Base-by-base conservation (phyloP, 2,797 vertebrate genomes). In the Hafferia zeledoni region DNA sequence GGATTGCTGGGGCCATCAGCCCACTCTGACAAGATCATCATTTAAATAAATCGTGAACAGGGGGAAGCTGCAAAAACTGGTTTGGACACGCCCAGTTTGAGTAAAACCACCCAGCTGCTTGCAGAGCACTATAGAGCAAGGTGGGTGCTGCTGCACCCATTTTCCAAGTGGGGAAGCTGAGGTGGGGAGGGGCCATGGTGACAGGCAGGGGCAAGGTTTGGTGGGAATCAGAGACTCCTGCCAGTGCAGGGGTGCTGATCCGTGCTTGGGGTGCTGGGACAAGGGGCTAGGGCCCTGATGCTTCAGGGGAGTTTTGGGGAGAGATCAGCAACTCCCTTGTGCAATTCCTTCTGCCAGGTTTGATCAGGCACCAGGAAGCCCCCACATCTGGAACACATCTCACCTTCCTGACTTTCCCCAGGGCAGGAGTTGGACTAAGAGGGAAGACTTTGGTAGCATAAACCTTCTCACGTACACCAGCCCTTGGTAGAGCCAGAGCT, bases 141-240 rank as follows among this genome's bases (percentile, higher is more conserved):
- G 22, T 28, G 49, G 17, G 35, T 18, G 17, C 76, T 75, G 24
- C 77, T 65, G 80, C 11, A 6, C 5, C 7, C 24, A 1, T 44
- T 84, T 68, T 82, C 44, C 39, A 46, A 11, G 17, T 17, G 20
- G 64, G 60, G 71, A 95, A 95, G 95, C 71, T 74, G 93, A 87
- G 90, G 57, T 69, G 74, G 43, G 0, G 0, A 92, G 56, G 8
- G n/a, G 12, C 28, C 5, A 2, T 8, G n/a, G 79, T 47, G 57
- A 30, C 76, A 77, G 70, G 13, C 23, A 35, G 17, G 41, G 57
- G 9, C 39, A 49, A 61, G 46, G 56, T 44, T 65, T 59, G 15
- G 13, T 64, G 57, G 31, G 41, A 59, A 50, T 2, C 31, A 71
- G 67, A 44, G 41, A 47, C 19, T 24, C 44, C 18, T 63, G 44